Base-by-base conservation (phyloP, 30 jellyfish, hydroid and myxozoan genomes). In the Turritopsis dohrnii region DNA sequence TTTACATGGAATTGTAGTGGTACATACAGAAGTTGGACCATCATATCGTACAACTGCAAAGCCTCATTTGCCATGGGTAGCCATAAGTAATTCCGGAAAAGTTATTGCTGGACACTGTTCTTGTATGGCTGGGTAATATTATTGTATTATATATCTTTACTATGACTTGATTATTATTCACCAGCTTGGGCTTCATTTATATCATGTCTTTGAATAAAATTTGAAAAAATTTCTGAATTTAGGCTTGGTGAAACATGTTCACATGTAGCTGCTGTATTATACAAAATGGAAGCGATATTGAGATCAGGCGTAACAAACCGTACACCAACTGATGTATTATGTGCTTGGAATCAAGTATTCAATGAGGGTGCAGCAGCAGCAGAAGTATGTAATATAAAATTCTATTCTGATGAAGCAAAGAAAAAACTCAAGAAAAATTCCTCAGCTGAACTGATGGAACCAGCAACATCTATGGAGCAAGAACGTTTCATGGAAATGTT, bases 301-400 rank as follows among this genome's bases (percentile, higher is more conserved):
- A n/a, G n/a, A n/a, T n/a, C n/a, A n/a, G n/a, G n/a, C n/a, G n/a
- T n/a, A n/a, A 54, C 72, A 54, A 54, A n/a, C n/a, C 19, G n/a
- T 16, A 54, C 72, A 54, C 72, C 72, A 18, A 54, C 72, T 16
- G 72, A 54, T n/a, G n/a, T 54, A 54, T 18, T n/a, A 54, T 54
- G 72, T 54, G 72, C 72, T n/a, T 54, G 72, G 72, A 54, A 54
- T 54, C 72, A 54, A 54, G n/a, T n/a, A 54, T 54, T 54, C 72
- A 18, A 54, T 54, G 72, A 54, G 18, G 72, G 72, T 16, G 72
- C 72, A 18, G 19, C 72, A 16, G 72, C 72, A 16, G 72, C 72
- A 16, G 72, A 54, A 54, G 72, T 54, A 16, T 54, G 18, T 16
- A 54, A 54, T 54, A 54, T 54, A 54, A 54, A 54, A 18, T 54